Conservation (phyloP, 2,113 vertebrate species). For the Forbesichthys papilliferus region DNA sequence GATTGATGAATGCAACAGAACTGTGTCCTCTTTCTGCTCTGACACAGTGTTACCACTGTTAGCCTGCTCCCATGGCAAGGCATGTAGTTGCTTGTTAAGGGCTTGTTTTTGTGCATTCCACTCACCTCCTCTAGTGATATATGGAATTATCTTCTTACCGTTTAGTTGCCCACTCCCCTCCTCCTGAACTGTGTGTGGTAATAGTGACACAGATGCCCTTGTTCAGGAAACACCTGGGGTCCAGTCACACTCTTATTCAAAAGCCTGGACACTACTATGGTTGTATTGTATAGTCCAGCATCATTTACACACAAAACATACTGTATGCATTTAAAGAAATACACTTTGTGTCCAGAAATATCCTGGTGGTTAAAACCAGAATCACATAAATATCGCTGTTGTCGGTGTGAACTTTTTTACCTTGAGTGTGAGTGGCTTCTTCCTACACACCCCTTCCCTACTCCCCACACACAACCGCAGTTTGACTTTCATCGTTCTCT, state of each 20-base stretch:
- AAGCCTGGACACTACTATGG: too few relatives aligned
- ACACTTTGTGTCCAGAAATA: too few relatives aligned
- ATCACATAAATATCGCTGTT: too few relatives aligned
- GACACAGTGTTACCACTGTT: conserved; percentile 43
- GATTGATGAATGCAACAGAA: not conserved
- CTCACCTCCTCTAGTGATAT: conserved; percentile 55
- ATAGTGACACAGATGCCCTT: conserved; percentile 41
- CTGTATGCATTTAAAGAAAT: not conserved
- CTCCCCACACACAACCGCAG: too few relatives aligned
- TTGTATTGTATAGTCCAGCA: not conserved
- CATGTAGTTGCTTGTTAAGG: conserved; percentile 67
- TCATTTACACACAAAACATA: conserved; percentile 5
- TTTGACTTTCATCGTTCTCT: too few relatives aligned
- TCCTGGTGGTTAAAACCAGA: too few relatives aligned
- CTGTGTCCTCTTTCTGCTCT: conserved; percentile 18
- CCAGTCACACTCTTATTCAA: conserved; percentile 5
- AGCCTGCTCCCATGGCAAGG: conserved; percentile 42
- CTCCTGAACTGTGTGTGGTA: conserved; percentile 48
- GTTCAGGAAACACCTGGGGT: conserved; percentile 53
- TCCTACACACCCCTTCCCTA: too few relatives aligned
- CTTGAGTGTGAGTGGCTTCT: too few relatives aligned
- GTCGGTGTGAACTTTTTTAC: not conserved
- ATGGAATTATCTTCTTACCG: conserved; percentile 64
- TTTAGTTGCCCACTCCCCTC: conserved; percentile 40
- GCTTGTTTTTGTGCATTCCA: conserved; percentile 70